Conservation (phyloP, 2,888 invertebrate genomes). For the Eremobia ochroleuca region DNA sequence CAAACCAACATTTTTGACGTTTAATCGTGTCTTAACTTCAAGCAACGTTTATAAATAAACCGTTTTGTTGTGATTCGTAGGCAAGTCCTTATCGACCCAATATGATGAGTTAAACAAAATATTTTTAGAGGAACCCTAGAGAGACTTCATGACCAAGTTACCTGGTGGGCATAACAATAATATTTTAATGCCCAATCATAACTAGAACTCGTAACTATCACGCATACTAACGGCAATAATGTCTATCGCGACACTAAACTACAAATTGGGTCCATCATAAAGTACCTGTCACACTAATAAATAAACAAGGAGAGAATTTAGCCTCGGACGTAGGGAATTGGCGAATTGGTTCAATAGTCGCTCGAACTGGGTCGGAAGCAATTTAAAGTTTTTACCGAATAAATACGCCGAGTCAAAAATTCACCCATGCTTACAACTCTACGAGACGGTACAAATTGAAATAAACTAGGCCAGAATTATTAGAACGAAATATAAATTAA, state of each 20-base stretch:
- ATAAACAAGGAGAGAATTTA: slow-evolving; percentile 79
- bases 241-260: slow-evolving; percentile 40
- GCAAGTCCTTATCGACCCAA: neutral
- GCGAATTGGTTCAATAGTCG: slow-evolving; percentile 85
- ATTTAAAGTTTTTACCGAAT: slow-evolving; percentile 89
- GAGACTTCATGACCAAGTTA: slow-evolving; percentile 4
- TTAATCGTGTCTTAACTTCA: neutral
- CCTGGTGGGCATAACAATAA: slow-evolving; percentile 12
- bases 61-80: neutral
- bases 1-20: too few relatives aligned
- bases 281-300: slow-evolving; percentile 71
- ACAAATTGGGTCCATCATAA: slow-evolving; percentile 71
- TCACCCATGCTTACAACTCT: slow-evolving; percentile 76
- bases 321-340: slow-evolving; percentile 82
- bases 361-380: slow-evolving; percentile 87
- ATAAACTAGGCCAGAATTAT: slow-evolving; percentile 68
- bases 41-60: neutral
- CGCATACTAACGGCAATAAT: slow-evolving; percentile 41
- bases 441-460: slow-evolving; percentile 75
- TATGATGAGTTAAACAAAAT: neutral
- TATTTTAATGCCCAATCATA: slow-evolving; percentile 43
- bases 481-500: slow-evolving; percentile 67
- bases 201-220: slow-evolving; percentile 34
- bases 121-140: neutral
- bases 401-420: slow-evolving; percentile 87